Percentiles rank a stretch among this genome's conserved stretches.
Evolutionary conservation across 2,888 invertebrate genomes (phyloP).

Genomic region (Hymenopus coronatus): DNA sequence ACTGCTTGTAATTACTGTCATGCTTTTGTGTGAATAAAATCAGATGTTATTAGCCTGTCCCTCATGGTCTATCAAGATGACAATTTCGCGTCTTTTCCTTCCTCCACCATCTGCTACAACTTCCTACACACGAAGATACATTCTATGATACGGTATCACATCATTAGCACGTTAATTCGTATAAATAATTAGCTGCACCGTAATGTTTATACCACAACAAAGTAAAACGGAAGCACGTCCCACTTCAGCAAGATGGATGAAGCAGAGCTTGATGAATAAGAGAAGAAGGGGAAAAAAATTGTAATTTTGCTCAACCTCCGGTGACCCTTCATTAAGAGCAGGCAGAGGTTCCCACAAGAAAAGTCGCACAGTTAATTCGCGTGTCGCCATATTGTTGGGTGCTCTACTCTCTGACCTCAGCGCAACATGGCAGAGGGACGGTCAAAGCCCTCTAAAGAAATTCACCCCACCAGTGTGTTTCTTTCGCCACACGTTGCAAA

Average conservation of each 20-base stretch:
- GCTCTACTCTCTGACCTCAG: constrained; percentile 22
- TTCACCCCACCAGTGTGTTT: background rate
- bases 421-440: constrained; percentile 1
- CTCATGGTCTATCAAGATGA: background rate
- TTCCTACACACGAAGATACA: background rate
- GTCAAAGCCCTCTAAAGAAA: constrained; percentile 2
- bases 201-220: background rate
- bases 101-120: background rate
- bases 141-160: background rate
- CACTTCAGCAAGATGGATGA: background rate
- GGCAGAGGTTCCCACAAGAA: constrained; percentile 26
- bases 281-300: background rate
- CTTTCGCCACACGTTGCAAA: background rate
- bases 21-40: background rate
- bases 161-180: constrained; percentile 8
- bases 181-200: background rate
- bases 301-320: constrained; percentile 10
- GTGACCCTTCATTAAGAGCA: constrained; percentile 17
- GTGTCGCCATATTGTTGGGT: constrained; percentile 9
- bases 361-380: constrained; percentile 28
- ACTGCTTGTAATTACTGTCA: background rate
- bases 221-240: background rate
- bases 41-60: background rate
- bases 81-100: background rate
- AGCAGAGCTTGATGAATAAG: background rate